Evolutionary conservation across 2,113 vertebrate genomes (phyloP), one percentile per base, ranked within the genome.

Genomic region (Pipa parva): DNA sequence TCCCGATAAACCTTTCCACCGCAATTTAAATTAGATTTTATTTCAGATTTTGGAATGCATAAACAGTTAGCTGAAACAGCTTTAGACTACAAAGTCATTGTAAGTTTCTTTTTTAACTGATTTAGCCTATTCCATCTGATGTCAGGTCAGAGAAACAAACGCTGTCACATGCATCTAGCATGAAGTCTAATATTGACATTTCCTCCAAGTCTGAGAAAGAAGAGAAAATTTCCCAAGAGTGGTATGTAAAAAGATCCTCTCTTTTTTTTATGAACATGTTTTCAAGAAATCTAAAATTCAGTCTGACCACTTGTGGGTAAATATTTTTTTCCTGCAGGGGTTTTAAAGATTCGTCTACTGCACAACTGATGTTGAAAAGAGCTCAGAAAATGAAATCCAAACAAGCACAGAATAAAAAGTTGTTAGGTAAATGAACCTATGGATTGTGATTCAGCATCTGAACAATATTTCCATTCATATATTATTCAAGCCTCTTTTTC

Each of bases 191-290:
- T 22, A 74, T 73, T 12, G 79, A 67, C 51, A 59, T 60, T 66
- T 79, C 75, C 8, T 69, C 78, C 31, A 73, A 76, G 69, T 83
- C 84, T 18, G 81, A 88, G 73, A 91, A 85, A 84, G 92, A 92
- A 63, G 88, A 95, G 71, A 89, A 85, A 85, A 93, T 97, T 75
- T 84, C 90, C 71, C 82, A 93, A 73, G 94, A 98, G 84, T 99
- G 96, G 96, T 99, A 90, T 79, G 83, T 81, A 46, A 59, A 57
- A 39, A 27, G 49, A 59, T 63, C n/a, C 49, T 22, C 33, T 36
- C 49, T 66, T 31, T 18, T 29, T 24, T 60, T 28, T 60, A 29
- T 28, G 36, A 51, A 45, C 54, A 33, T 61, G 18, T 46, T 22
- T 20, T 33, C 27, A 6, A 49, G 26, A 36, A 48, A 48, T 7